phyloP scores from a whole-genome alignment of 2,888 invertebrate species.

The Noctuana brunneofusca region DNA sequence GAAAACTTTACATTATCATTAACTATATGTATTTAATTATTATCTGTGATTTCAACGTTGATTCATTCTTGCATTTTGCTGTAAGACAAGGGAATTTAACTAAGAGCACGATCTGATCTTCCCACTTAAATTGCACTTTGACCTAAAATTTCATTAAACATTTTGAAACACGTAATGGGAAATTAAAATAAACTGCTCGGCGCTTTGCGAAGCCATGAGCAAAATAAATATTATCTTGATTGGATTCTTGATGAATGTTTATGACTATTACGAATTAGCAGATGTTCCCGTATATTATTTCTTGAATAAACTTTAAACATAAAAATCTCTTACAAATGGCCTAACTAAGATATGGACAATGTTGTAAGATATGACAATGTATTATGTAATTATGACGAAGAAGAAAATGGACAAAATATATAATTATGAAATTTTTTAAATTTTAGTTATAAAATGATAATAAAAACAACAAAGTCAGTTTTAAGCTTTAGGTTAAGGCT shows the following conservation, averaged over 20 bases:
- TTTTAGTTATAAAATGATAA: no score
- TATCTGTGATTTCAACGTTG: conserved; percentile 9
- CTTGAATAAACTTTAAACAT: no score
- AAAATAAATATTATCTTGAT: conserved; percentile 8
- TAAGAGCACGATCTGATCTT: conserved; percentile 28
- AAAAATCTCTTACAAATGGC: no score
- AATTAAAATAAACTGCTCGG: conserved; percentile 28
- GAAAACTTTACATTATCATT: neutral
- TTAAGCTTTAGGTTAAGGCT: conserved; percentile 5
- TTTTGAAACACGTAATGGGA: conserved; percentile 33
- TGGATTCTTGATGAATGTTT: conserved; percentile 8
- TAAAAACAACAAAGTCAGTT: neutral
- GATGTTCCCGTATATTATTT: neutral
- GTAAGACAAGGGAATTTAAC: conserved; percentile 22
- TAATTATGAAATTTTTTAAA: no score
- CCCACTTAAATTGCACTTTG: conserved; percentile 33
- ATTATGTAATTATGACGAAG: no score
- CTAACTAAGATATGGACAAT: no score
- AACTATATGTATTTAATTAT: neutral
- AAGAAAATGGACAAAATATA: no score
- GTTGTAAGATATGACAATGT: no score
- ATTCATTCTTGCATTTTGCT: conserved; percentile 28
- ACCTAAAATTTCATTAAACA: conserved; percentile 33
- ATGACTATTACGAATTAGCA: neutral
- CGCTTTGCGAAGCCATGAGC: conserved; percentile 11